Percentiles rank a stretch among this genome's conserved stretches.
Conservation (phyloP, 2,113 vertebrate genomes). For the Paralichthys olivaceus region DNA sequence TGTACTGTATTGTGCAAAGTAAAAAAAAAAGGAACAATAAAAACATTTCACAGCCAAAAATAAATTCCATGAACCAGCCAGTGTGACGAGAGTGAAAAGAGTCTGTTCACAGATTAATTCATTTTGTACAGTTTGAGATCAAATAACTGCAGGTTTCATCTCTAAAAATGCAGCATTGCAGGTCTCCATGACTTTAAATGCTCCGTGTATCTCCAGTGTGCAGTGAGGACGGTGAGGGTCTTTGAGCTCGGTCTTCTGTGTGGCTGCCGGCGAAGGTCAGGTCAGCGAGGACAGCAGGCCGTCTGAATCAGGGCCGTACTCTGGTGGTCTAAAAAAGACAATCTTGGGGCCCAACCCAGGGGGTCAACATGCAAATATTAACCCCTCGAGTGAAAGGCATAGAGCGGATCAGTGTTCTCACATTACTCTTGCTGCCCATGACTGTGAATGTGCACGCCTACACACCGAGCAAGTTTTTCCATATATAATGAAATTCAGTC, state of each 20-base stretch:
- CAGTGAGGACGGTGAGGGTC: slow-evolving; percentile 43
- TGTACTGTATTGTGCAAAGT: background rate
- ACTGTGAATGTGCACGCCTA: slow-evolving; percentile 67
- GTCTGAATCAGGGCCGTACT: slow-evolving; percentile 48
- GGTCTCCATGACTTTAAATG: slow-evolving; percentile 4
- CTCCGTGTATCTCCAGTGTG: slow-evolving; percentile 23
- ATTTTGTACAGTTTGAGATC: background rate
- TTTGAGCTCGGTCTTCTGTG: slow-evolving; percentile 33
- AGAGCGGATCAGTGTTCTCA: slow-evolving; percentile 79
- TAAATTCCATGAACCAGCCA: background rate
- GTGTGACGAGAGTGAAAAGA: background rate
- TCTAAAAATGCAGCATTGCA: background rate
- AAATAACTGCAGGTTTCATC: background rate
- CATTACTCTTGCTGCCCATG: slow-evolving; percentile 71
- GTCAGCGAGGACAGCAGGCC: slow-evolving; percentile 72
- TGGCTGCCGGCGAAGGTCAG: slow-evolving; percentile 70
- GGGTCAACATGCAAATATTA: slow-evolving; percentile 81
- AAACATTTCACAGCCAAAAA: background rate
- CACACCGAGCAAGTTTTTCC: slow-evolving; percentile 47
- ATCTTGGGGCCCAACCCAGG: slow-evolving; percentile 40
- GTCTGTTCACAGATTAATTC: background rate
- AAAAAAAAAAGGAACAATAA: background rate
- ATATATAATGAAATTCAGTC: slow-evolving; percentile 64
- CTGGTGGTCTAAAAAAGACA: slow-evolving; percentile 60
- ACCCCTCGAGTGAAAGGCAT: slow-evolving; percentile 62